Conservation (phyloP, 2,888 invertebrate genomes). For the Monopis laevigella region DNA sequence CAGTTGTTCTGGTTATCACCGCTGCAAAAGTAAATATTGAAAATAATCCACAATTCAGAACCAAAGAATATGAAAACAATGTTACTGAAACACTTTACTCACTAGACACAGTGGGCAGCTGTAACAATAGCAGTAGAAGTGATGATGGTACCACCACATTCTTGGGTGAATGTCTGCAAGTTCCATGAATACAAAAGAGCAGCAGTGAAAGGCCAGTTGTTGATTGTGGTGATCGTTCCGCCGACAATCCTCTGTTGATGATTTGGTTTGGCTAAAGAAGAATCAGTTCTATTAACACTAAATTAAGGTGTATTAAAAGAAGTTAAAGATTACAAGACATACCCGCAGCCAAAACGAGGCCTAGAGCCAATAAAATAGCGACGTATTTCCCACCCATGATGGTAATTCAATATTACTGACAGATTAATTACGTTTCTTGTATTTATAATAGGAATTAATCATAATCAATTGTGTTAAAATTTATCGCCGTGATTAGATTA, state of each 20-base stretch:
- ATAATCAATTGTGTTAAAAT: background rate
- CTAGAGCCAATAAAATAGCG: background rate
- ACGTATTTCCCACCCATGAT: background rate
- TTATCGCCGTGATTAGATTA: conserved; percentile 6
- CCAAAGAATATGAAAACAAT: background rate
- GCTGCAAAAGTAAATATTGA: conserved; percentile 1
- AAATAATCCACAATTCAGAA: background rate
- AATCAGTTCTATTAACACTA: no score
- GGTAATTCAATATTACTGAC: background rate
- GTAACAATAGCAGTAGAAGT: conserved; percentile 9
- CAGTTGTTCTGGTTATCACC: conserved; percentile 17
- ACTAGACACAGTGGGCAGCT: conserved; percentile 9
- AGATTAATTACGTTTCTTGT: background rate
- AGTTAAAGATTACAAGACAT: background rate
- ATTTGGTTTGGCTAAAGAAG: conserved; percentile 1
- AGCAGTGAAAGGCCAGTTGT: background rate
- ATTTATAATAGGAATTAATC: conserved; percentile 3
- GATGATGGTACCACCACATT: conserved; percentile 6
- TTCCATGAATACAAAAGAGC: conserved; percentile 7
- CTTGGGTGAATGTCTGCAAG: conserved; percentile 2
- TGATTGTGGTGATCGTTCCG: background rate
- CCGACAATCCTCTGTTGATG: conserved; percentile 9
- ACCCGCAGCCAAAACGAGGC: conserved; percentile 2
- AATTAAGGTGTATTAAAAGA: background rate
- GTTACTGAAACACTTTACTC: background rate